phyloP scores from a whole-genome alignment of 1,140 invertebrate species.

The Drosophila novamexicana region DNA sequence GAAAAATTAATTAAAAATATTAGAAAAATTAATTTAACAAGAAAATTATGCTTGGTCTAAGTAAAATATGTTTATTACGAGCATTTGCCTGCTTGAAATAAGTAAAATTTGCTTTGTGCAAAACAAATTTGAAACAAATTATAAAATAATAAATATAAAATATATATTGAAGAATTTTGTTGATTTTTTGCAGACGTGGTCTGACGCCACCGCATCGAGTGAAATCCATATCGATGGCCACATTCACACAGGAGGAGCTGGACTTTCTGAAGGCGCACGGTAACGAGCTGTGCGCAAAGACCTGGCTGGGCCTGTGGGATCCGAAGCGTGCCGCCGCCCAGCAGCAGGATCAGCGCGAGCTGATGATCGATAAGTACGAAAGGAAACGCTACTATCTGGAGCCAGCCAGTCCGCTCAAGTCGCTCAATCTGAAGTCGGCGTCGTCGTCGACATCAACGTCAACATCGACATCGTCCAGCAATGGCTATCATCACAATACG shows the following conservation, averaged over 20 bases:
- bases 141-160: too few relatives aligned
- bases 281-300: conserved; percentile 96
- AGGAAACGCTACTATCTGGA: conserved; percentile 92
- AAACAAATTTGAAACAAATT: too few relatives aligned
- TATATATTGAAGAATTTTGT: too few relatives aligned
- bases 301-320: conserved; percentile 95
- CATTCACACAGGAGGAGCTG: conserved; percentile 97
- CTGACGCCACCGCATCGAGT: conserved; percentile 98
- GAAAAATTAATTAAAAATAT: too few relatives aligned
- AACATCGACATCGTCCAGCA: conserved; percentile 42
- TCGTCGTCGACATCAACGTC: conserved; percentile 26
- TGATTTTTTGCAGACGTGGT: conserved; percentile 90
- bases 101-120: too few relatives aligned
- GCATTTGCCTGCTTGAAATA: too few relatives aligned
- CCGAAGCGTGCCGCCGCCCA: conserved; percentile 87
- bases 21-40: too few relatives aligned
- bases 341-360: conserved; percentile 91
- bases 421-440: conserved; percentile 77
- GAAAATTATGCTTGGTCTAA: too few relatives aligned
- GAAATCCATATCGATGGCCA: conserved; percentile 99
- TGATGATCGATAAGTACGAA: conserved; percentile 97
- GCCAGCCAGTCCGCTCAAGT: conserved; percentile 86
- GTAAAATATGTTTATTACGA: too few relatives aligned
- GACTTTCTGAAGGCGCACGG: conserved; percentile 95
- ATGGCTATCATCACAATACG: conserved; percentile 47